Conservation (phyloP, 2,113 vertebrate genomes). For the Jacana jacana region DNA sequence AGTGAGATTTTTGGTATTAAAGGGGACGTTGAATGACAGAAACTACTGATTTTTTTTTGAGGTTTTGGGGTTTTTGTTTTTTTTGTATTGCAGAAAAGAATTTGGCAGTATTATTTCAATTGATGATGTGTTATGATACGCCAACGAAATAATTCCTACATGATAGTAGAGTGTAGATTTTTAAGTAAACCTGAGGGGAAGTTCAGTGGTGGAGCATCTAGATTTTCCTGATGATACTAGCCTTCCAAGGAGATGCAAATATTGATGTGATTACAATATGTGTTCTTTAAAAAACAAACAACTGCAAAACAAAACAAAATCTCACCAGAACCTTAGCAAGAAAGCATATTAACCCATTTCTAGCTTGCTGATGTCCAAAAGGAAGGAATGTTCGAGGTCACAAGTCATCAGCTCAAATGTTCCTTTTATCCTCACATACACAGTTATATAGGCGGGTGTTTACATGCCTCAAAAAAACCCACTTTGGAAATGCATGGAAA, state of each 20-base stretch:
- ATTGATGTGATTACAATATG: background rate
- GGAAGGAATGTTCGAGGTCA: constrained; percentile 17
- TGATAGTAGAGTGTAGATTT: background rate
- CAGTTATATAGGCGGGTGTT: constrained; percentile 46
- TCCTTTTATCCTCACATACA: constrained; percentile 28
- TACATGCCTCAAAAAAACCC: constrained; percentile 39
- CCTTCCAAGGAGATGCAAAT: constrained; percentile 47
- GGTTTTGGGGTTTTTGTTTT: background rate
- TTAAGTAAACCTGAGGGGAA: background rate
- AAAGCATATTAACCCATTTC: background rate
- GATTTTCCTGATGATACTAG: constrained; percentile 21
- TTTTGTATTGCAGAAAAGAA: background rate
- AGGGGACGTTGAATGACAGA: background rate
- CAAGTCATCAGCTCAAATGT: background rate
- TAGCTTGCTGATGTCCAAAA: constrained; percentile 10
- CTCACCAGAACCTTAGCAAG: background rate
- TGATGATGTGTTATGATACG: background rate
- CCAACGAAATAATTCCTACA: background rate
- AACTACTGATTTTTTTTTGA: background rate
- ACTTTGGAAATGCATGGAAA: constrained; percentile 7
- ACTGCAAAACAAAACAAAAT: constrained; percentile 34
- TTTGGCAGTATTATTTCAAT: background rate
- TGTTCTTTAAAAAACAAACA: background rate
- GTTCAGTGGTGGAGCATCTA: background rate
- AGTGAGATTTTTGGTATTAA: background rate